A percentile compares a stretch with the other conserved stretches of the same genome.
Evolutionary conservation across 53 echinoderm and acorn worm genomes (phyloP).

Genomic region (Arbacia lixula): DNA sequence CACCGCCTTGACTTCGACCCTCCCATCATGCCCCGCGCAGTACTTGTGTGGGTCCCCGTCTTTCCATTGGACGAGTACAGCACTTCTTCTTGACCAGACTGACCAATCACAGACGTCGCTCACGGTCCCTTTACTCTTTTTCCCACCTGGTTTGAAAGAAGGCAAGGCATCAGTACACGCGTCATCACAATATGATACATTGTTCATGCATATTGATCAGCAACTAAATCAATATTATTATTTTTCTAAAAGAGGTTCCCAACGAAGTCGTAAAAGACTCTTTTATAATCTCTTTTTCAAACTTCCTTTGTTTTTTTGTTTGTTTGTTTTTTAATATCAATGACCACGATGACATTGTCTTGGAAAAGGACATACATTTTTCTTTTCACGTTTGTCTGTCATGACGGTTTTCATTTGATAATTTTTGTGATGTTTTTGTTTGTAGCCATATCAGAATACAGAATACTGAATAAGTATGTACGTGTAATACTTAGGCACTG

Average conservation of each 20-base stretch:
- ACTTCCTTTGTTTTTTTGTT: too few species aligned
- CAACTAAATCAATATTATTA: not conserved
- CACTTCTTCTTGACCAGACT: conserved; percentile 30
- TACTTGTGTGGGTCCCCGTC: conserved; percentile 32
- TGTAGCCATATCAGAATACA: too few species aligned
- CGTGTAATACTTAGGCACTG: too few species aligned
- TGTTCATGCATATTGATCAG: not conserved
- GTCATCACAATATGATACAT: not conserved
- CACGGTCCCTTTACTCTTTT: conserved; percentile 60
- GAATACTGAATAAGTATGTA: too few species aligned
- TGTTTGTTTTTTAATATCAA: too few species aligned
- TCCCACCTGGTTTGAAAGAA: conserved; percentile 54
- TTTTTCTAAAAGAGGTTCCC: not conserved
- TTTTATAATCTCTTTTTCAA: too few species aligned
- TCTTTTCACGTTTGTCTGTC: too few species aligned
- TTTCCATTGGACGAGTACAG: conserved; percentile 66
- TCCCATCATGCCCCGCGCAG: conserved; percentile 70
- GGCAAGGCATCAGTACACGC: not conserved
- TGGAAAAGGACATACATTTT: too few species aligned
- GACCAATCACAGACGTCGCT: conserved; percentile 27
- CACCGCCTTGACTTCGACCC: conserved; percentile 60
- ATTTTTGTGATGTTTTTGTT: too few species aligned
- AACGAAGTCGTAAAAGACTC: too few species aligned
- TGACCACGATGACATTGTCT: too few species aligned
- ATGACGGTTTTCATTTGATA: too few species aligned